phyloP scores from a whole-genome alignment of 2,113 vertebrate genomes.

The Chionomys nivalis region DNA sequence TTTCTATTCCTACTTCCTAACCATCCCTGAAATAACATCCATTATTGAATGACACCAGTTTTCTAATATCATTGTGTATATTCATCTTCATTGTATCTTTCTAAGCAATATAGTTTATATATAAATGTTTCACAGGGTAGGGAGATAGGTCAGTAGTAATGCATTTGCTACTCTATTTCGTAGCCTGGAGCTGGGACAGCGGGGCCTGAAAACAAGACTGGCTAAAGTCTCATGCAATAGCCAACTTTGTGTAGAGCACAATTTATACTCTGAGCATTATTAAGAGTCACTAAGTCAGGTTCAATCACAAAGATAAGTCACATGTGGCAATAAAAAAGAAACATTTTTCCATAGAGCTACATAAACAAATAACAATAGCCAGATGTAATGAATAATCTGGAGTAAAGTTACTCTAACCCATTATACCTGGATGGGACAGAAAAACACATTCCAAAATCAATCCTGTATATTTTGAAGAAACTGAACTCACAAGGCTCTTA shows the following conservation, averaged over 20 bases:
- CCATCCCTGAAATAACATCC: background rate
- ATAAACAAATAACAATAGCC: background rate
- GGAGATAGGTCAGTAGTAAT: background rate
- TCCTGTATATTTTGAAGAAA: background rate
- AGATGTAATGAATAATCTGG: background rate
- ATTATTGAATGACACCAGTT: background rate
- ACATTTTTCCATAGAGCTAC: background rate
- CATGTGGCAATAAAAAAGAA: background rate
- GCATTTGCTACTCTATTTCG: background rate
- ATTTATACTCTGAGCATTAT: background rate
- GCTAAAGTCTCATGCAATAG: background rate
- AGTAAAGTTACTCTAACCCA: background rate
- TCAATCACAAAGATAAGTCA: background rate
- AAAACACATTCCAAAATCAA: background rate
- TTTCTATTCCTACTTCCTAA: background rate
- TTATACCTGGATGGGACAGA: background rate
- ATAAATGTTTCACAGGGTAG: background rate
- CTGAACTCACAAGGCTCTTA: background rate
- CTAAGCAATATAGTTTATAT: background rate
- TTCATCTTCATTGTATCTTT: background rate
- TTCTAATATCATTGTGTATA: background rate
- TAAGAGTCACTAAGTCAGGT: background rate
- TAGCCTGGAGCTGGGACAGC: background rate
- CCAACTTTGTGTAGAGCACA: background rate
- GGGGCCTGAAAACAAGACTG: background rate